phyloP scores from a whole-genome alignment of 1,140 invertebrate species.

The Drosophila pandora region DNA sequence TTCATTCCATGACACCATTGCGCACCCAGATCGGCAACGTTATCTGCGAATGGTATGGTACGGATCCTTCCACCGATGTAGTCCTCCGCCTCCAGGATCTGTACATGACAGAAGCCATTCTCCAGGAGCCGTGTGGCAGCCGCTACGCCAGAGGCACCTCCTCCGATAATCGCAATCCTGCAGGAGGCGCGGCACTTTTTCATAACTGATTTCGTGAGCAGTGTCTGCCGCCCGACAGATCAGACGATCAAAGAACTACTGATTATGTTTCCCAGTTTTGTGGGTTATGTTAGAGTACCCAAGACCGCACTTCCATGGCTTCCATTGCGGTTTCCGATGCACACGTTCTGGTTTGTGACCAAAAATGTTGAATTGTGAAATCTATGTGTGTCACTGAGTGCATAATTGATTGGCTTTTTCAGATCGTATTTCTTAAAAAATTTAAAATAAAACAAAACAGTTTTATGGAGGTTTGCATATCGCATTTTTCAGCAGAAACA shows the following conservation, averaged over 20 bases:
- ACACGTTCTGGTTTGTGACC: background rate
- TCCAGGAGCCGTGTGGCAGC: slow-evolving; percentile 85
- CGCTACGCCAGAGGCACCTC: slow-evolving; percentile 86
- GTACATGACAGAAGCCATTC: slow-evolving; percentile 85
- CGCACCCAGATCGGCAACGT: slow-evolving; percentile 90
- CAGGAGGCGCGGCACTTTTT: slow-evolving; percentile 28
- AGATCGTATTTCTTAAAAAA: background rate
- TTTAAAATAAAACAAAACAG: background rate
- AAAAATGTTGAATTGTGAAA: slow-evolving; percentile 19
- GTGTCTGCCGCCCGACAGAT: background rate
- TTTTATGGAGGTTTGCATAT: background rate
- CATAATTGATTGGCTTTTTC: background rate
- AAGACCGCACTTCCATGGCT: slow-evolving; percentile 20
- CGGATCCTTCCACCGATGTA: slow-evolving; percentile 89
- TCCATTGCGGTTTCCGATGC: slow-evolving; percentile 14
- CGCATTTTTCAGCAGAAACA: no score
- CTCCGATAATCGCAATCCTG: slow-evolving; percentile 85
- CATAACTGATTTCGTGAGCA: slow-evolving; percentile 11
- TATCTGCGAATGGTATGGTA: slow-evolving; percentile 86
- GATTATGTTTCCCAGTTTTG: slow-evolving; percentile 14
- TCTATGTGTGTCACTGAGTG: slow-evolving; percentile 5
- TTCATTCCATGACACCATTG: slow-evolving; percentile 91
- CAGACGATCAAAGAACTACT: slow-evolving; percentile 32
- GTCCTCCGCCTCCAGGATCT: slow-evolving; percentile 87
- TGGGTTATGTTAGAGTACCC: background rate